These are phyloP conservation scores for Buphagus erythrorhynchus DNA, from an alignment of 2,797 vertebrate genomes.

Conservation along the genomic window DNA sequence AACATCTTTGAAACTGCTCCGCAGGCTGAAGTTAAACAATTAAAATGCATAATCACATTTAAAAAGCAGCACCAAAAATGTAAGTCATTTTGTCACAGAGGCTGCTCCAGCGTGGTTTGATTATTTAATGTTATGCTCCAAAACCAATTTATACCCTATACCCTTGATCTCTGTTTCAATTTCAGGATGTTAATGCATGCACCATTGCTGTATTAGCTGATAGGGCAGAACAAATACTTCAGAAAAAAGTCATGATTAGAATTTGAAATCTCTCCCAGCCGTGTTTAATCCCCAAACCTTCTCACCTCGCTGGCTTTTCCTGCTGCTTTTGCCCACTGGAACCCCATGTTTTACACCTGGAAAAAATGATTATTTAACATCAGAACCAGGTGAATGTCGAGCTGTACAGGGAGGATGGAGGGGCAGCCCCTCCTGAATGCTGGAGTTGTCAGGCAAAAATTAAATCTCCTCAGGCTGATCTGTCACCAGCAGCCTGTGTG, in stretches of 20 bases:
- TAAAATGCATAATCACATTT: conserved; percentile 57
- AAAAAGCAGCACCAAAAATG: conserved; percentile 23
- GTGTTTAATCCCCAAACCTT: conserved; percentile 87
- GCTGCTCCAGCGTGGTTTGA: conserved; percentile 31
- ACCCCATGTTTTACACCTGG: conserved; percentile 83
- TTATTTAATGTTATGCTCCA: conserved; percentile 62
- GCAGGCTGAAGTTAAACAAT: conserved; percentile 33
- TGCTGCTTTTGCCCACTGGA: conserved; percentile 87
- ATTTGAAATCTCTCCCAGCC: conserved; percentile 87
- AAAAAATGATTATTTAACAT: background rate
- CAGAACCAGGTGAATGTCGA: background rate
- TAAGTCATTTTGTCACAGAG: conserved; percentile 56
- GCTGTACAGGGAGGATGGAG: background rate
- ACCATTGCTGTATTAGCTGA: conserved; percentile 37
- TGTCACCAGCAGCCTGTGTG: background rate
- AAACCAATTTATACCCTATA: conserved; percentile 69
- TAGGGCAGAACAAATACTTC: conserved; percentile 65
- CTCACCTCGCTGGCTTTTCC: conserved; percentile 89
- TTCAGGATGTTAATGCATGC: conserved; percentile 33
- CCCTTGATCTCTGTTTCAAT: conserved; percentile 66
- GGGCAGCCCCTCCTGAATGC: background rate
- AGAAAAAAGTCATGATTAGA: conserved; percentile 76
- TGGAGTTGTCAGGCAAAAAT: background rate
- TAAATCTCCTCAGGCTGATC: background rate
- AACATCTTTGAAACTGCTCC: background rate